Evolutionary conservation across 2,113 vertebrate species (phyloP).

Genomic region (Microtus pennsylvanicus): DNA sequence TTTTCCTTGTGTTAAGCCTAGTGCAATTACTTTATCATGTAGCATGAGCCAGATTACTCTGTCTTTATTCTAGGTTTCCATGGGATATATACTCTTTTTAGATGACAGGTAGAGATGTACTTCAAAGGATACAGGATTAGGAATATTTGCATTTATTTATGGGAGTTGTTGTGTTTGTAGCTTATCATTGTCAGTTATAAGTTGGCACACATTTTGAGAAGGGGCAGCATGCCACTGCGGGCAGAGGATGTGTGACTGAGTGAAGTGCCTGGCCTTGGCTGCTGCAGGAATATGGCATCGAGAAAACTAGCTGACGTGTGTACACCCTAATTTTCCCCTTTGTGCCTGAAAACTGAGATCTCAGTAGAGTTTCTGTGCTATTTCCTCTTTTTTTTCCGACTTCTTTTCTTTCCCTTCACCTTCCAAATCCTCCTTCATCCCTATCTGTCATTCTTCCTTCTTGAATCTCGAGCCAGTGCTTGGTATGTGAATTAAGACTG

Average conservation of each 20-base stretch:
- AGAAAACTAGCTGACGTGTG: not conserved
- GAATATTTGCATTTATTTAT: not conserved
- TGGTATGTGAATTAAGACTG: not conserved
- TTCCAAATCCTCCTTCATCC: not conserved
- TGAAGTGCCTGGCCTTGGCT: not conserved
- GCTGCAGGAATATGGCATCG: not conserved
- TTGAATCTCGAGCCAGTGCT: not conserved
- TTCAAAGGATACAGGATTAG: not conserved
- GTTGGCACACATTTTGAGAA: not conserved
- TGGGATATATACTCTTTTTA: not conserved
- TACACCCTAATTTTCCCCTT: not conserved
- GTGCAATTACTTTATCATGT: not conserved
- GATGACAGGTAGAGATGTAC: not conserved
- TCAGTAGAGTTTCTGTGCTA: not conserved
- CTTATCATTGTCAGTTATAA: not conserved
- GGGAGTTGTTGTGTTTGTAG: not conserved
- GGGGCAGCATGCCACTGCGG: not conserved
- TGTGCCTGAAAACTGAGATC: not conserved
- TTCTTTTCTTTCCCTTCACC: not conserved
- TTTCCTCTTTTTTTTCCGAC: accelerated
- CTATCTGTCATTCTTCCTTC: not conserved
- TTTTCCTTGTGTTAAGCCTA: not conserved
- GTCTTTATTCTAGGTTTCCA: not conserved
- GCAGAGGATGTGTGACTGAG: accelerated
- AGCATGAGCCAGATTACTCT: not conserved